A percentile compares a stretch with the other conserved stretches of the same genome.
Conservation (phyloP, 2,113 vertebrate species). For the Pseudopodoces humilis region DNA sequence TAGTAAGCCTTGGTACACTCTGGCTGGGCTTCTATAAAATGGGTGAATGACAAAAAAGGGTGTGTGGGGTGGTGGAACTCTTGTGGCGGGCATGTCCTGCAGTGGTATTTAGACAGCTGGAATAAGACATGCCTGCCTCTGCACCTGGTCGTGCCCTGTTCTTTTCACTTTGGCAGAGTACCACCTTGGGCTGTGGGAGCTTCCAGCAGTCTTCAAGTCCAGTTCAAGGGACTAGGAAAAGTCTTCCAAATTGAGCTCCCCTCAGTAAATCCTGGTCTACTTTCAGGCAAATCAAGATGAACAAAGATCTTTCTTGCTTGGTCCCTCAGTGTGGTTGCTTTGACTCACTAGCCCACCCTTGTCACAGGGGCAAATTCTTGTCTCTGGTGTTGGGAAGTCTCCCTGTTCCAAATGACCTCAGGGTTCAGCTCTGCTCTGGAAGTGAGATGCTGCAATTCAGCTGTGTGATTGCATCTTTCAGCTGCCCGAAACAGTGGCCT, state of each 20-base stretch:
- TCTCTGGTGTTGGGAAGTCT: not conserved
- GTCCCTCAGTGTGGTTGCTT: not conserved
- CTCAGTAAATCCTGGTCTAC: not conserved
- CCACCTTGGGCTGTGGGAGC: not conserved
- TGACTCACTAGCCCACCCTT: not conserved
- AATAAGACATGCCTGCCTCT: not conserved
- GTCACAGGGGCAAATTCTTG: not conserved
- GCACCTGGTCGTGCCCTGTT: fast-evolving
- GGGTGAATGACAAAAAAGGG: not conserved
- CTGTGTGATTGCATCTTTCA: not conserved
- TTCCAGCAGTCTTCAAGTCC: not conserved
- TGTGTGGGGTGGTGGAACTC: not conserved
- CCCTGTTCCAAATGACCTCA: fast-evolving
- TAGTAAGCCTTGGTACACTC: not conserved
- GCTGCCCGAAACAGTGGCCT: fast-evolving
- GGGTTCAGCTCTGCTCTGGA: not conserved
- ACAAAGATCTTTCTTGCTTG: not conserved
- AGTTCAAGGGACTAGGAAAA: not conserved
- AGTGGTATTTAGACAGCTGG: not conserved
- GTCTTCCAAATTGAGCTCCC: not conserved
- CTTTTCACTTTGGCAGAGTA: not conserved
- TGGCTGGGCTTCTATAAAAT: not conserved
- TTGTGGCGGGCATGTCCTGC: not conserved
- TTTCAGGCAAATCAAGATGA: not conserved
- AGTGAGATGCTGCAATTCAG: not conserved